These are phyloP conservation scores for Hemitrygon akajei DNA, from an alignment of 2,797 vertebrate genomes.

Conservation along the genomic window DNA sequence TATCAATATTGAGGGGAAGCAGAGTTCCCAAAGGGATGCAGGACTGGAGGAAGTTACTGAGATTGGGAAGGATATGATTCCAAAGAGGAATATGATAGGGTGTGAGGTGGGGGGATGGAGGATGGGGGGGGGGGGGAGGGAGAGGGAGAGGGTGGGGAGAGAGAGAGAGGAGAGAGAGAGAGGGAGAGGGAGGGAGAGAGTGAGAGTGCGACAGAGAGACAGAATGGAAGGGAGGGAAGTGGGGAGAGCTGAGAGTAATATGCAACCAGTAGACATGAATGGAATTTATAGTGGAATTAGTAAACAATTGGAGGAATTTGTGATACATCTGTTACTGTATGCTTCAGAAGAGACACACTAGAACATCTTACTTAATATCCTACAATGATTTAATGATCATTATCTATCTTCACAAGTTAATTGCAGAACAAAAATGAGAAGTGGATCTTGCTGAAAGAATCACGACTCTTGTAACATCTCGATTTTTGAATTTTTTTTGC, in stretches of 20 bases:
- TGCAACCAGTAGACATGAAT: background rate
- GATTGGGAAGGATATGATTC: background rate
- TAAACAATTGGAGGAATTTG: background rate
- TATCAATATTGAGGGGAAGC: background rate
- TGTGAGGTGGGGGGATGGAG: background rate
- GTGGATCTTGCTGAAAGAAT: background rate
- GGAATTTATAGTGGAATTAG: background rate
- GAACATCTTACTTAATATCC: background rate
- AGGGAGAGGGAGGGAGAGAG: too few species aligned
- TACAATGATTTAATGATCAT: conserved; percentile 9
- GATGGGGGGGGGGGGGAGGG: too few species aligned
- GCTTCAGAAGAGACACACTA: background rate
- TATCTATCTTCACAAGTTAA: conserved; percentile 21
- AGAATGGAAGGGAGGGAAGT: background rate
- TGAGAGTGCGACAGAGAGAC: too few species aligned
- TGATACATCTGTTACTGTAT: background rate
- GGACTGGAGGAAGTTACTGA: background rate
- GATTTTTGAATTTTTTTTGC: background rate
- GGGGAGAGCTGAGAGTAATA: too few species aligned
- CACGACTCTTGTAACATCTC: background rate
- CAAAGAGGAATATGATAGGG: background rate
- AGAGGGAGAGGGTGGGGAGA: too few species aligned
- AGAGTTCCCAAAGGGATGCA: background rate
- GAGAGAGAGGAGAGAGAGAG: background rate
- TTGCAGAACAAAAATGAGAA: background rate